phyloP scores from a whole-genome alignment of 2,113 vertebrate genomes.

The Ptychochromis oligacanthus region DNA sequence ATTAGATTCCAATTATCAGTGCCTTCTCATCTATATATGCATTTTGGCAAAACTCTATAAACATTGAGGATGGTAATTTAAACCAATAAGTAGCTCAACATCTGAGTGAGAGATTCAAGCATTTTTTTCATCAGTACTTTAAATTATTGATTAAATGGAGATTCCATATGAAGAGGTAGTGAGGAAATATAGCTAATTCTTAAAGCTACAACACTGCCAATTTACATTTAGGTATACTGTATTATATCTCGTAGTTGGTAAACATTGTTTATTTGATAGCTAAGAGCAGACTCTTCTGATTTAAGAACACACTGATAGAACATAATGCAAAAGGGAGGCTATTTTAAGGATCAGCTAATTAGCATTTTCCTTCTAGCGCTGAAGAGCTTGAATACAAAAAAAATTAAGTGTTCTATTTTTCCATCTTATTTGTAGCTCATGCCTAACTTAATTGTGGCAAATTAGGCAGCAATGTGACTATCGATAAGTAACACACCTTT shows the following conservation, averaged over 20 bases:
- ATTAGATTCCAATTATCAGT: conserved; percentile 36
- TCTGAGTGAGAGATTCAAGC: conserved; percentile 17
- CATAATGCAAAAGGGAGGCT: conserved; percentile 21
- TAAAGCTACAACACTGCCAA: not conserved
- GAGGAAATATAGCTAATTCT: not conserved
- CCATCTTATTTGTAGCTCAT: conserved; percentile 50
- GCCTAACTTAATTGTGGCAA: conserved; percentile 59
- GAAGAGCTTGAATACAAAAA: conserved; percentile 52
- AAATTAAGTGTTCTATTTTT: conserved; percentile 59
- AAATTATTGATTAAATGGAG: conserved; percentile 60
- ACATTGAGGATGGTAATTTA: conserved; percentile 28
- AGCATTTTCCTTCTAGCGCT: conserved; percentile 35
- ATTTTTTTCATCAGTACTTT: conserved; percentile 29
- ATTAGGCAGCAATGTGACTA: conserved; percentile 54
- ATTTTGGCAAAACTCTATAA: conserved; percentile 43
- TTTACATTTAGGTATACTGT: not conserved
- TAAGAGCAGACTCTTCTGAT: conserved; percentile 25
- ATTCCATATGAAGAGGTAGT: not conserved
- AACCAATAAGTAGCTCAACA: conserved; percentile 39
- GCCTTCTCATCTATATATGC: conserved; percentile 20
- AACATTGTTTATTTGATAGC: conserved; percentile 16
- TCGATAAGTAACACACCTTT: conserved; percentile 51
- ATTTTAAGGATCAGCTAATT: conserved; percentile 43
- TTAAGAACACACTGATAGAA: conserved; percentile 38
- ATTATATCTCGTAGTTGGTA: not conserved